These are phyloP conservation scores for Hermodice carunculata DNA, from an alignment of 2,888 invertebrate species.

Conservation along the genomic window DNA sequence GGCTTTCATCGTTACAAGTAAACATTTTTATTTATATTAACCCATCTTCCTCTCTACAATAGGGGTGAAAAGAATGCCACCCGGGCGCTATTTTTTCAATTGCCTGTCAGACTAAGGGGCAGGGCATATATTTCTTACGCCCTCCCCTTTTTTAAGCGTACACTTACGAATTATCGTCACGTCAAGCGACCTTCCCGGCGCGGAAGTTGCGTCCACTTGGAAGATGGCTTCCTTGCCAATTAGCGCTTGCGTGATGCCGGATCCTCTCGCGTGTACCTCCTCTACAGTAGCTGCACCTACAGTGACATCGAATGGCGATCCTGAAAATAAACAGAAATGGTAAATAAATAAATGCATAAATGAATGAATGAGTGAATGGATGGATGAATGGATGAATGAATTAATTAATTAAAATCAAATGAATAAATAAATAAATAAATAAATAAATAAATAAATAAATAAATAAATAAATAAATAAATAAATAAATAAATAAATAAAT, in stretches of 20 bases:
- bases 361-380: neutral
- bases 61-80: too few relatives aligned
- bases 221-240: constrained; percentile 6
- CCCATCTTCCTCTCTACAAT: too few relatives aligned
- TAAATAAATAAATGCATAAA: neutral
- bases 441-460: too few relatives aligned
- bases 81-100: too few relatives aligned
- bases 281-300: neutral
- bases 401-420: neutral
- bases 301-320: constrained; percentile 27
- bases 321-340: constrained; percentile 4
- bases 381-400: neutral
- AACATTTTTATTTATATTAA: too few relatives aligned
- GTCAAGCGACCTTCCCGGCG: constrained; percentile 19
- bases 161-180: constrained; percentile 19
- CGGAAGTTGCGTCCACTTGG: constrained; percentile 13
- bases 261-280: constrained; percentile 4
- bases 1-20: too few relatives aligned
- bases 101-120: too few relatives aligned
- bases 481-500: too few relatives aligned
- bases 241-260: constrained; percentile 11
- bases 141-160: too few relatives aligned
- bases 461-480: too few relatives aligned
- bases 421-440: too few relatives aligned
- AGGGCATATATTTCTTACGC: too few relatives aligned